These are phyloP conservation scores for Xanthorhoe designata DNA, from an alignment of 2,888 invertebrate species.

Conservation along the genomic window DNA sequence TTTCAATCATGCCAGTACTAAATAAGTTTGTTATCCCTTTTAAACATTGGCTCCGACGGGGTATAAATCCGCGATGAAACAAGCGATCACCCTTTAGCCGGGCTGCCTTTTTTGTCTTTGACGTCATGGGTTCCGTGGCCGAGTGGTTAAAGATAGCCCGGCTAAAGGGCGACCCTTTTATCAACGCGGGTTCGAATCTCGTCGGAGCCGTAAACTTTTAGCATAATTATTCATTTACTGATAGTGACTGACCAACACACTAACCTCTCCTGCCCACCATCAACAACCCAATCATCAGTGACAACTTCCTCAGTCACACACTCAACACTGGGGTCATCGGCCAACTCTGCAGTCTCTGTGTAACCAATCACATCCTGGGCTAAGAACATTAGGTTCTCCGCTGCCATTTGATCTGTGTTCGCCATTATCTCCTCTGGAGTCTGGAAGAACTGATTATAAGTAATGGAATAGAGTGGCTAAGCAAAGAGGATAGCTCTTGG, in stretches of 20 bases:
- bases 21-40: too few relatives aligned
- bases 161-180: too few relatives aligned
- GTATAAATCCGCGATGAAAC: too few relatives aligned
- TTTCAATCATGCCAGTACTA: too few relatives aligned
- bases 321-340: conserved; percentile 80
- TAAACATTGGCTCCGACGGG: too few relatives aligned
- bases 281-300: conserved; percentile 92
- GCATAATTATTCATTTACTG: too few relatives aligned
- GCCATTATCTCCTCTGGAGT: conserved; percentile 73
- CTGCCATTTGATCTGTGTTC: conserved; percentile 86
- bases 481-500: not conserved
- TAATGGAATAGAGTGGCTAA: not conserved
- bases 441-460: conserved; percentile 37
- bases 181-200: too few relatives aligned
- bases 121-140: too few relatives aligned
- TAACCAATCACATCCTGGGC: conserved; percentile 84
- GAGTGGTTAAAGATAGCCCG: too few relatives aligned
- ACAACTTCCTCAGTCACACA: conserved; percentile 93
- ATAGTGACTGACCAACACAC: not conserved
- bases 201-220: too few relatives aligned
- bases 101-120: too few relatives aligned
- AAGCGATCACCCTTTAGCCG: too few relatives aligned
- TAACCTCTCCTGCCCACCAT: conserved; percentile 90
- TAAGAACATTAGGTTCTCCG: conserved; percentile 87
- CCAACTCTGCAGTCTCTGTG: conserved; percentile 69